Evolutionary conservation across 2,797 vertebrate genomes (phyloP).

Genomic region (Clarias pachynema): DNA sequence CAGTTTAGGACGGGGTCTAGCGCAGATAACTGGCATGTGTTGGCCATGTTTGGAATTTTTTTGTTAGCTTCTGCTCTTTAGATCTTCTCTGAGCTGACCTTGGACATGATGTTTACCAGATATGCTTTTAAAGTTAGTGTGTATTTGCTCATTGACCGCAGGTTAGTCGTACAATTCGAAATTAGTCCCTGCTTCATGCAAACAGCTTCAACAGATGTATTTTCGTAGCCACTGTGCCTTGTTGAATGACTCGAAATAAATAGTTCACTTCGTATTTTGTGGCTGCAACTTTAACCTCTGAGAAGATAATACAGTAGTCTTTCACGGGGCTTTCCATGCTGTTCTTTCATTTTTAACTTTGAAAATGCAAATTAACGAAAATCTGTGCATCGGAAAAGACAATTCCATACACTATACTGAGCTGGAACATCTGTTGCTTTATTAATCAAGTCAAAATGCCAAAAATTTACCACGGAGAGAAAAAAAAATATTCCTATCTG

Average conservation of each 20-base stretch:
- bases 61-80: conserved; percentile 13
- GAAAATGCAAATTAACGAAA: not conserved
- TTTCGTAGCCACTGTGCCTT: not conserved
- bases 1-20: not conserved
- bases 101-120: conserved; percentile 8
- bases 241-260: not conserved
- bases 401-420: not conserved
- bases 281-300: not conserved
- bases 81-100: conserved; percentile 33
- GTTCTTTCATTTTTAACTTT: not conserved
- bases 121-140: conserved; percentile 17
- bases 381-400: not conserved
- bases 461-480: not conserved
- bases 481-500: not conserved
- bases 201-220: not conserved
- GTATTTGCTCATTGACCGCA: not conserved
- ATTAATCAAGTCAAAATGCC: not conserved
- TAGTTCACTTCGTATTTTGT: not conserved
- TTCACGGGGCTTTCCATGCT: not conserved
- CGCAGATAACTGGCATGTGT: conserved; percentile 36
- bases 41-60: conserved; percentile 27
- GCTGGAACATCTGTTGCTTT: not conserved
- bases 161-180: not conserved
- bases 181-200: not conserved
- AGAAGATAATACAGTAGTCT: not conserved